Evolutionary conservation across 1,140 invertebrate genomes (phyloP).

Genomic region (Battus philenor): DNA sequence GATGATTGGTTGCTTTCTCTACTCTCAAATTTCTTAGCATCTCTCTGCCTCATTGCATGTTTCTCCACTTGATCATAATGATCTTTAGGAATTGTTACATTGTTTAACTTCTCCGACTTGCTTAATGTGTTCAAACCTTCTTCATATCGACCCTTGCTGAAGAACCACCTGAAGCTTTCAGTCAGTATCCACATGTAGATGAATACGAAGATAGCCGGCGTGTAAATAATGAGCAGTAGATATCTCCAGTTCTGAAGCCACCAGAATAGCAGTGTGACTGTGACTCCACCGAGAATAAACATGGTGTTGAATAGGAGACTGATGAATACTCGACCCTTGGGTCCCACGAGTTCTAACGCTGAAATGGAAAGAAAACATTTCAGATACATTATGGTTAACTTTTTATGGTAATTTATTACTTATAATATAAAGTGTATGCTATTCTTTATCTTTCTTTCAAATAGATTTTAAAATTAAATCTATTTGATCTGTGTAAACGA

Average conservation of each 20-base stretch:
- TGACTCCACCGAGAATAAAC: constrained; percentile 84
- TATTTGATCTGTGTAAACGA: no score
- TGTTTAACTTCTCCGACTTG: constrained; percentile 82
- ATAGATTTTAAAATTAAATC: no score
- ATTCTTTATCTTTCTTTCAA: no score
- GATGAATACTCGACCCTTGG: constrained; percentile 82
- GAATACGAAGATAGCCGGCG: constrained; percentile 80
- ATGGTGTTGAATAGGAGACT: constrained; percentile 83
- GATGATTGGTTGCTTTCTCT: constrained; percentile 58
- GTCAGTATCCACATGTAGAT: constrained; percentile 78
- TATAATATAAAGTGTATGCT: no score
- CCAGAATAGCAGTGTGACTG: constrained; percentile 82
- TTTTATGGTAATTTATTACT: no score
- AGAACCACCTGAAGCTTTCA: constrained; percentile 84
- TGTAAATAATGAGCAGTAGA: constrained; percentile 81
- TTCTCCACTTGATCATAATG: constrained; percentile 65
- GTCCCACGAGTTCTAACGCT: constrained; percentile 83
- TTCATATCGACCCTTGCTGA: constrained; percentile 83
- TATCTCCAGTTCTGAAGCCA: constrained; percentile 83
- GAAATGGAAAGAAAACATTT: constrained; percentile 24
- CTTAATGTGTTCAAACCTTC: constrained; percentile 79
- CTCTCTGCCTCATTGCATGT: constrained; percentile 56
- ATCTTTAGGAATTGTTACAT: constrained; percentile 76
- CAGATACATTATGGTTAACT: no score
- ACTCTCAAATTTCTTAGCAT: constrained; percentile 50